These are phyloP conservation scores for Nansenia antarctica DNA, from an alignment of 2,113 vertebrate genomes.

Conservation along the genomic window DNA sequence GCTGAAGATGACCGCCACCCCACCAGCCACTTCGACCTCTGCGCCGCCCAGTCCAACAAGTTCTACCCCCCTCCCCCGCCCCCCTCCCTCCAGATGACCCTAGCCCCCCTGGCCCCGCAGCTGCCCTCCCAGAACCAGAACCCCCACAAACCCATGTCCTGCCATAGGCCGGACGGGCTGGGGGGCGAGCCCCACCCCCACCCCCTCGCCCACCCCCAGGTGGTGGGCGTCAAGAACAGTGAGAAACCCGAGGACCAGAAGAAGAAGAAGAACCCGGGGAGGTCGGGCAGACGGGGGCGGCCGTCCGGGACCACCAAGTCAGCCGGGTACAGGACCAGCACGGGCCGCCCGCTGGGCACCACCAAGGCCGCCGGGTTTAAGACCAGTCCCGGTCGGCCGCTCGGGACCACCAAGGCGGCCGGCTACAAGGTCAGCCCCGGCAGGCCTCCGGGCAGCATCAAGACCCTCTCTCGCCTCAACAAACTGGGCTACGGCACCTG, in stretches of 20 bases:
- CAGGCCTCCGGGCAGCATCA: slow-evolving; percentile 97
- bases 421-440: slow-evolving; percentile 99
- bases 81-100: slow-evolving; percentile 75
- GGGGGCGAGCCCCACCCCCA: too few species aligned
- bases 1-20: slow-evolving; percentile 87
- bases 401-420: slow-evolving; percentile 95
- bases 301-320: slow-evolving; percentile 96
- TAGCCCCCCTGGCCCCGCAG: slow-evolving; percentile 68
- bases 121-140: slow-evolving; percentile 58
- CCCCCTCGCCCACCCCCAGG: slow-evolving; percentile 79
- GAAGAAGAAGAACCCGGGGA: slow-evolving; percentile 91
- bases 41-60: slow-evolving; percentile 87
- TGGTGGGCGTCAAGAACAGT: slow-evolving; percentile 76
- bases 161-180: slow-evolving; percentile 85
- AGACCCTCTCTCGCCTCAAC: slow-evolving; percentile 92
- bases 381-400: slow-evolving; percentile 95
- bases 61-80: slow-evolving; percentile 85
- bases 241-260: slow-evolving; percentile 87
- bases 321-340: slow-evolving; percentile 98
- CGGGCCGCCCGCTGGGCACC: slow-evolving; percentile 93
- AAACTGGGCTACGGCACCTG: slow-evolving; percentile 90
- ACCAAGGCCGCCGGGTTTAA: slow-evolving; percentile 98
- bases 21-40: slow-evolving; percentile 89
- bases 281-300: slow-evolving; percentile 90
- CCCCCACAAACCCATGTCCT: slow-evolving; percentile 86